phyloP scores from a whole-genome alignment of 2,797 vertebrate species.

The Sylvilagus floridanus region DNA sequence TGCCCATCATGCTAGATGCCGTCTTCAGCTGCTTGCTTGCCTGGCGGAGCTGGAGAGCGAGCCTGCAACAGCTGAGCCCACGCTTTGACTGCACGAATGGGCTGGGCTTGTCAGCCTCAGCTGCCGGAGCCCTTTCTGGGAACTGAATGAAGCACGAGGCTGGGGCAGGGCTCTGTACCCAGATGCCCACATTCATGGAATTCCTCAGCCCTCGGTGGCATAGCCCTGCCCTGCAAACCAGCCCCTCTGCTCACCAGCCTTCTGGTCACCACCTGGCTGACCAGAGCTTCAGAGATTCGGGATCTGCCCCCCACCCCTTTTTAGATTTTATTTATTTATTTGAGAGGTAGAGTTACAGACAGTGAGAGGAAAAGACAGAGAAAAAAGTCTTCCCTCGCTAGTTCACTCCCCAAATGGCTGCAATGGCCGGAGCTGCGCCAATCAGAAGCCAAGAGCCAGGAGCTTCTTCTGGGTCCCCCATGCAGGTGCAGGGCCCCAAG shows the following conservation, averaged over 20 bases:
- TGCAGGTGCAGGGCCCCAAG: too few relatives aligned
- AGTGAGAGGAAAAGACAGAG: too few relatives aligned
- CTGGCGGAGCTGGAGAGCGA: rapidly evolving
- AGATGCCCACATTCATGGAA: not conserved
- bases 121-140: not conserved
- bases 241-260: not conserved
- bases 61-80: too few relatives aligned
- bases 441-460: too few relatives aligned
- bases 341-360: too few relatives aligned
- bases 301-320: not conserved
- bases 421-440: too few relatives aligned
- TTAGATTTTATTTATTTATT: too few relatives aligned
- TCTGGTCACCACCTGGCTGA: not conserved
- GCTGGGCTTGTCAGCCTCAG: not conserved
- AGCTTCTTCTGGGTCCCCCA: too few relatives aligned
- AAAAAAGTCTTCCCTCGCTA: too few relatives aligned
- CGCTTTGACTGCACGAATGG: not conserved
- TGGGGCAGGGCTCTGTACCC: not conserved
- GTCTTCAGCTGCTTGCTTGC: not conserved
- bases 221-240: not conserved
- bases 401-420: too few relatives aligned
- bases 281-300: not conserved
- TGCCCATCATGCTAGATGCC: not conserved
- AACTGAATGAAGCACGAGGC: not conserved
- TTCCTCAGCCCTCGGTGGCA: not conserved